Evolutionary conservation across 2,888 invertebrate species (phyloP).

Genomic region (Idaea aversata): DNA sequence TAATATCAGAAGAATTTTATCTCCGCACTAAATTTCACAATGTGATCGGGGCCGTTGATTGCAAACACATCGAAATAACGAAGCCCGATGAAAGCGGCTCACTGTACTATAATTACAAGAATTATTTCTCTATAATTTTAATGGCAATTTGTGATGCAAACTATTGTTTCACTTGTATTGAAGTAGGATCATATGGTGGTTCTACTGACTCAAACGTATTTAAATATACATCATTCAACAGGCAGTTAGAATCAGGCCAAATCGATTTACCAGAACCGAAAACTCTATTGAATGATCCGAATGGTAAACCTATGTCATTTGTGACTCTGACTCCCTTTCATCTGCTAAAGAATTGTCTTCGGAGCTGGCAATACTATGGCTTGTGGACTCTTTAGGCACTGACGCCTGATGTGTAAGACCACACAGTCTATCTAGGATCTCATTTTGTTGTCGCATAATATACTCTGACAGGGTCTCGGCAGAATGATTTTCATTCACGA

Average conservation of each 20-base stretch:
- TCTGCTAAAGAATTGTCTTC: too few relatives aligned
- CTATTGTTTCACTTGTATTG: slow-evolving; percentile 22
- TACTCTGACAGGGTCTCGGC: too few relatives aligned
- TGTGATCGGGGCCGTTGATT: slow-evolving; percentile 17
- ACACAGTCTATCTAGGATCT: too few relatives aligned
- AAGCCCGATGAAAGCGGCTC: slow-evolving; percentile 17
- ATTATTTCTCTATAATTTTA: slow-evolving; percentile 20
- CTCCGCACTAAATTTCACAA: slow-evolving; percentile 17
- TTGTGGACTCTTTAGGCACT: too few relatives aligned
- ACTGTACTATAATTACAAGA: slow-evolving; percentile 22
- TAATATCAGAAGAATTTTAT: slow-evolving; percentile 16
- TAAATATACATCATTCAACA: slow-evolving; percentile 17
- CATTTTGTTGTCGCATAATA: too few relatives aligned
- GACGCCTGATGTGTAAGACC: too few relatives aligned
- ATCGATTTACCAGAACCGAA: slow-evolving; percentile 18
- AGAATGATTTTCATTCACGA: too few relatives aligned
- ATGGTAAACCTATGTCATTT: slow-evolving; percentile 28
- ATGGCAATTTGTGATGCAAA: slow-evolving; percentile 25
- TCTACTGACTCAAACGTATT: slow-evolving; percentile 20
- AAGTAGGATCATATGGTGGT: slow-evolving; percentile 18
- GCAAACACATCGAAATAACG: slow-evolving; percentile 19
- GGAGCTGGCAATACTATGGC: too few relatives aligned
- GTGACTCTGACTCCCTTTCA: too few relatives aligned
- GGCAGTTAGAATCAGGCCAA: slow-evolving; percentile 15
- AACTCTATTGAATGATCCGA: slow-evolving; percentile 15